A percentile compares a stretch with the other conserved stretches of the same genome.
phyloP scores from a whole-genome alignment of 2,888 invertebrate species.

The Watsonalla cultraria region DNA sequence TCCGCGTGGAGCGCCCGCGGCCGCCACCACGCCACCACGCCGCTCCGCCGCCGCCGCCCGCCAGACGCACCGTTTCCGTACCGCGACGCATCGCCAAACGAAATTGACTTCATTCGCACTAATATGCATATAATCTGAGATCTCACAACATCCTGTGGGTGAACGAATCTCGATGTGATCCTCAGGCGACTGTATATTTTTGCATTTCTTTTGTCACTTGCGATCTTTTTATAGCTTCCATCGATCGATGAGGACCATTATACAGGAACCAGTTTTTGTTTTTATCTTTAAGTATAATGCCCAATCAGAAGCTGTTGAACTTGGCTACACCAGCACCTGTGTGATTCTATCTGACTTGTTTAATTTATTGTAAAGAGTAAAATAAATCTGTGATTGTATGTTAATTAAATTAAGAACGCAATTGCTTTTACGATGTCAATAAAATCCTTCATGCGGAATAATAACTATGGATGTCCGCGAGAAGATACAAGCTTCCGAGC shows the following conservation, averaged over 20 bases:
- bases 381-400: neutral
- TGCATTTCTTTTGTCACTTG: conserved; percentile 7
- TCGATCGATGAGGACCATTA: neutral
- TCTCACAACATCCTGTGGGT: conserved; percentile 45
- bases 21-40: neutral
- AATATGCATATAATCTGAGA: conserved; percentile 60
- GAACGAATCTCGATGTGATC: conserved; percentile 1
- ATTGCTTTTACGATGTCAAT: no score
- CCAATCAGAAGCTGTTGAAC: neutral
- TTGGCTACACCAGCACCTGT: neutral
- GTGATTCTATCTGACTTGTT: neutral
- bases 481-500: no score
- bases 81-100: conserved; percentile 40
- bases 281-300: neutral
- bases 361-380: neutral
- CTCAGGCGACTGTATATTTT: conserved; percentile 2
- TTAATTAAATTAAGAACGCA: no score
- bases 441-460: no score
- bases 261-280: neutral
- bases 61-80: conserved; percentile 35
- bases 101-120: conserved; percentile 47
- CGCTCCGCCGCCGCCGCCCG: conserved; percentile 4
- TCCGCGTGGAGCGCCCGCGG: conserved; percentile 5
- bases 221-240: neutral
- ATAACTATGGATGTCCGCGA: no score